Evolutionary conservation across 2,113 vertebrate species (phyloP), one percentile per base, ranked within the genome.

Genomic region (Oryzias melastigma): DNA sequence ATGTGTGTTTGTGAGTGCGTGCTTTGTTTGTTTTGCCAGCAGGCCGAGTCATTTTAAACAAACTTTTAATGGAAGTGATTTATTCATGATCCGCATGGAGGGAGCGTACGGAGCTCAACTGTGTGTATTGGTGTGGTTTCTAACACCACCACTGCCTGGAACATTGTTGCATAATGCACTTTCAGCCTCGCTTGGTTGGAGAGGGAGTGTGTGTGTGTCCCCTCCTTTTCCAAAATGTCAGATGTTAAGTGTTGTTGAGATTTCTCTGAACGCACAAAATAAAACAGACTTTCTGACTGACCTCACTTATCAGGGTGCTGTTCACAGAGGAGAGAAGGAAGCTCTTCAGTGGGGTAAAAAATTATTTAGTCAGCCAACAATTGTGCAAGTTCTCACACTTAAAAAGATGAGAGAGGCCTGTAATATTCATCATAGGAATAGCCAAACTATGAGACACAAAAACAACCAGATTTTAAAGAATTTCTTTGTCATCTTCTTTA

Each of bases 211-310:
- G 62, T 17, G 56, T 19, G 71, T 49, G 67, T 48, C 56, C 66
- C 67, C 50, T 69, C 58, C 61, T 49, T n/a, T 67, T 64, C 64
- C 59, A 67, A 86, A 86, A 87, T 85, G 83, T 88, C 85, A 86
- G 84, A 86, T 85, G 85, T 88, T 87, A 90, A 87, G 85, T 78
- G 86, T 83, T 88, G 88, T 88, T 88, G 84, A 79, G 88, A 85
- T 73, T 84, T 81, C 55, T 52, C 54, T n/a, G 62, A 85, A 83
- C 27, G 50, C 52, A 19, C 68, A 13, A 29, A 20, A 43, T 52
- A 41, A 53, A 49, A 46, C 50, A 57, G 62, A 59, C 46, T 50
- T 52, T 59, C 64, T 58, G 61, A 47, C 46, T 71, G 81, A 86
- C 84, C 76, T 83, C 56, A 74, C 80, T 86, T 76, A 76, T 77